phyloP scores from a whole-genome alignment of 2,797 vertebrate species.

The Sebastes hopkinsi region DNA sequence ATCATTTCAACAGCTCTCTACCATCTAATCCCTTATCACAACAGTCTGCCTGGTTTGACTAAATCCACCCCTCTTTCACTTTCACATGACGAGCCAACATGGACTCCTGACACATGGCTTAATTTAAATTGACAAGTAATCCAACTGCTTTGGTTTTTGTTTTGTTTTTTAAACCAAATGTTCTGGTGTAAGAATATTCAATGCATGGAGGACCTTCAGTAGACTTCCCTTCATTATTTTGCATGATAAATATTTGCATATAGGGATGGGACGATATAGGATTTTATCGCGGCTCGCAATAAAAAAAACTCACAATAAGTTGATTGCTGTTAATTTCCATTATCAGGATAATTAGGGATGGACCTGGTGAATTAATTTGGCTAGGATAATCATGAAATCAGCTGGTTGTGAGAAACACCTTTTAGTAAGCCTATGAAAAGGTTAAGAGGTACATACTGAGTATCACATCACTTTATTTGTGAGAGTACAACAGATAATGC shows the following conservation, averaged over 20 bases:
- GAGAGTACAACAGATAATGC: not conserved
- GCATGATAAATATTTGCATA: not conserved
- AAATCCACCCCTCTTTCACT: conserved; percentile 3
- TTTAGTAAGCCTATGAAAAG: not conserved
- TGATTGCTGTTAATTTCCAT: too few relatives aligned
- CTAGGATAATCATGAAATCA: not conserved
- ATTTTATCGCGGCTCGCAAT: too few relatives aligned
- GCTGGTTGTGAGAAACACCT: not conserved
- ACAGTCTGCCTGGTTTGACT: conserved; percentile 15
- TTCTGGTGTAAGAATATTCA: not conserved
- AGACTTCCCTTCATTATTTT: not conserved
- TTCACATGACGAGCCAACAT: not conserved
- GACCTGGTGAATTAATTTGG: too few relatives aligned
- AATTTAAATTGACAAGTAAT: not conserved
- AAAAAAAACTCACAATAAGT: too few relatives aligned
- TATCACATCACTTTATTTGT: not conserved
- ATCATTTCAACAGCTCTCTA: conserved; percentile 16
- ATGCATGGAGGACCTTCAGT: not conserved
- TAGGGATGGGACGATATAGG: not conserved
- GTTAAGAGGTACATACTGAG: not conserved
- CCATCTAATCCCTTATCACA: conserved; percentile 27
- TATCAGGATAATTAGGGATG: too few relatives aligned
- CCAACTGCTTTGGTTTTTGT: not conserved
- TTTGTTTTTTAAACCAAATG: not conserved
- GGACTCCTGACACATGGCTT: not conserved